Evolutionary conservation across 2,113 vertebrate species (phyloP).

Genomic region (Edolisoma coerulescens): DNA sequence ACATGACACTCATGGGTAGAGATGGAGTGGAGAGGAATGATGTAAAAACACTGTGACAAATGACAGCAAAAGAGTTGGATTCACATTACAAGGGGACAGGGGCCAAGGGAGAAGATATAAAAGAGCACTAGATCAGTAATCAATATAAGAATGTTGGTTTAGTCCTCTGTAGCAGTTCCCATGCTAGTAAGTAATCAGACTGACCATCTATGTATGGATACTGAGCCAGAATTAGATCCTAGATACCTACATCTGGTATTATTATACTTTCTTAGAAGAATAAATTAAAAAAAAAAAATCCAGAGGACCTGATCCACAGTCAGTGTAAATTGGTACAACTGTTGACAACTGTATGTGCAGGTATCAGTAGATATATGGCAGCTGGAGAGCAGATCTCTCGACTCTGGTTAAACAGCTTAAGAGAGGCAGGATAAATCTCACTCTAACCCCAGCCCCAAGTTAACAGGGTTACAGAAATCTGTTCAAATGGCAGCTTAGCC

Average conservation of each 20-base stretch:
- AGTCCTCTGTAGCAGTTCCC: background rate
- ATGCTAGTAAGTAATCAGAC: background rate
- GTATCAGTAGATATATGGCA: background rate
- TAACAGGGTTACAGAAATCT: background rate
- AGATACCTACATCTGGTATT: background rate
- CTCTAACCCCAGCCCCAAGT: background rate
- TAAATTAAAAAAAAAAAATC: background rate
- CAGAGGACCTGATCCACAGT: background rate
- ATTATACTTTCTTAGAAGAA: background rate
- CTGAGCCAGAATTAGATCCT: background rate
- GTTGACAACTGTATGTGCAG: accelerated
- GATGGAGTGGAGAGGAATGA: background rate
- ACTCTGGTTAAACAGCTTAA: background rate
- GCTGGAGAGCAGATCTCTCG: background rate
- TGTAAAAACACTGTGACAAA: background rate
- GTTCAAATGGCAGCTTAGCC: background rate
- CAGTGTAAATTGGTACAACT: background rate
- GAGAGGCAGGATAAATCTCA: background rate
- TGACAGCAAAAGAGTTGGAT: background rate
- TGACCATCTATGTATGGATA: background rate
- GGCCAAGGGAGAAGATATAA: background rate
- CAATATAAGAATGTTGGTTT: background rate
- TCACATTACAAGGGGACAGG: background rate
- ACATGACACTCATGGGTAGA: background rate
- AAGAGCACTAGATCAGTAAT: background rate